Base-by-base conservation (phyloP, 1,140 invertebrate species). In the Meloidogyne hapla region DNA sequence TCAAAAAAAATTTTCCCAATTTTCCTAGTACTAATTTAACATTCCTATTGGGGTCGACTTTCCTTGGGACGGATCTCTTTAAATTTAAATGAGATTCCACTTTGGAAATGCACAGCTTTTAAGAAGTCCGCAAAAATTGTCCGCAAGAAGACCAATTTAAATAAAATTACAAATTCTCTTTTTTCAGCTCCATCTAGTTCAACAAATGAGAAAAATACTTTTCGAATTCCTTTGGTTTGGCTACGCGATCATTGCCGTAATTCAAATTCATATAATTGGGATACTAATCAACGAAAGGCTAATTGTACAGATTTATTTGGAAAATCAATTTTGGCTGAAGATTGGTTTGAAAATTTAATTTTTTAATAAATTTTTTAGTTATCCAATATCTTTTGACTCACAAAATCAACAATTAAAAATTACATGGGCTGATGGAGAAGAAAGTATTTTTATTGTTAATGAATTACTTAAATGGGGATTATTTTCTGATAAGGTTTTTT, bases 201-300 rank as follows among this genome's bases (percentile, higher is more conserved):
- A 33, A 33, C 0, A 33, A 5, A 33, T 8, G 40, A 42, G 9
- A 42, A 42, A 18, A 72, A 72, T 2, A 21, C 69, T 6, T 66
- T 79, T 8, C 48, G 77, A 18, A 78, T 80, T 28, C 83, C 83
- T 10, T 65, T 85, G 8, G 82, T 86, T 23, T 85, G 84, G 84
- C 71, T 85, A n/a, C 61, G 83, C 26, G 84, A 85, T 67, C 84
- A 85, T 68, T 85, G 84, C 56, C 75, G 83, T 8, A 77, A 62
- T n/a, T 15, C 21, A 6, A 45, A 23, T 10, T 67, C 38, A 1
- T 85, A 83, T 64, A 81, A 83, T 69, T 81, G 25, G 21, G 26
- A 72, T 38, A 85, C 84, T 12, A 81, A 81, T 77, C 84, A 85
- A 63, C 70, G 84, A 28, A 77, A 77, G 25, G 76, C 79, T 4